Evolutionary conservation across 1,140 invertebrate genomes (phyloP).

Genomic region (Halictus rubicundus): DNA sequence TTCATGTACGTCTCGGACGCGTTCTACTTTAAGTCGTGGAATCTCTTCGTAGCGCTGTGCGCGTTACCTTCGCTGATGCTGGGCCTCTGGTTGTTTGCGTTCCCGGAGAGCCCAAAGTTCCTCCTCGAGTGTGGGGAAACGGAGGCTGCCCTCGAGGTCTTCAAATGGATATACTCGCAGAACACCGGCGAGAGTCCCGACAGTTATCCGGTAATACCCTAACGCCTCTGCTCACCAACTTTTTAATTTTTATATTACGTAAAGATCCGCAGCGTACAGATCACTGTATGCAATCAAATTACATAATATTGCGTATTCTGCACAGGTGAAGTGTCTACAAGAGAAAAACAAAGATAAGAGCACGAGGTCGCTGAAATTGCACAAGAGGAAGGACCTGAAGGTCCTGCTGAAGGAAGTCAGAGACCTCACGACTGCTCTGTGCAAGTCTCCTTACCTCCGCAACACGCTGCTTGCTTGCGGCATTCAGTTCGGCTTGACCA

Average conservation of each 20-base stretch:
- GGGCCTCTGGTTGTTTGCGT: conserved; percentile 86
- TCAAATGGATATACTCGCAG: conserved; percentile 85
- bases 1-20: conserved; percentile 81
- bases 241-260: too few species aligned
- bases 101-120: conserved; percentile 94
- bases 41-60: conserved; percentile 87
- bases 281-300: too few species aligned
- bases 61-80: conserved; percentile 83
- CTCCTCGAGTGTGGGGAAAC: conserved; percentile 88
- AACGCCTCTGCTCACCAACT: too few species aligned
- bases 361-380: conserved; percentile 75
- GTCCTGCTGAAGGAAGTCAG: conserved; percentile 84
- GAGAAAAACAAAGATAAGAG: conserved; percentile 83
- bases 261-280: too few species aligned
- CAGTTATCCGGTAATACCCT: conserved; percentile 84
- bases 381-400: conserved; percentile 85
- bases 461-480: conserved; percentile 87
- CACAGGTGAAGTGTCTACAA: conserved; percentile 84
- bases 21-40: conserved; percentile 88
- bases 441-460: conserved; percentile 85
- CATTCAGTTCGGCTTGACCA: conserved; percentile 88
- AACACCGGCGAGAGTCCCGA: conserved; percentile 86
- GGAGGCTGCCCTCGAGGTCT: conserved; percentile 86
- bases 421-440: conserved; percentile 85
- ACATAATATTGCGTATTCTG: conserved; percentile 5